A percentile compares a stretch with the other conserved stretches of the same genome.
Conservation (phyloP, 2,888 invertebrate genomes). For the Nemapogon koenigi region DNA sequence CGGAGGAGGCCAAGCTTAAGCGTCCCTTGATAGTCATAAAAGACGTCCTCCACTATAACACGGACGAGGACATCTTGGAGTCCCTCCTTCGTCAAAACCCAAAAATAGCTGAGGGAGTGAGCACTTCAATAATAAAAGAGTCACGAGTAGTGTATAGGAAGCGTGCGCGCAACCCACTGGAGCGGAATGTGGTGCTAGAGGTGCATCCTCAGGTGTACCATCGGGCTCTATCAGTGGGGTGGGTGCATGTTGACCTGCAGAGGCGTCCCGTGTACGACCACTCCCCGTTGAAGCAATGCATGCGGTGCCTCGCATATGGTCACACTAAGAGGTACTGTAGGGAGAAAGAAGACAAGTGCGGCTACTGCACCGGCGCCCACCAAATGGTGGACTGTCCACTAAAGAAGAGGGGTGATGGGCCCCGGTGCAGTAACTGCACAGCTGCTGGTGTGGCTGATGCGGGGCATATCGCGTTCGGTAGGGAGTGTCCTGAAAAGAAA, state of each 20-base stretch:
- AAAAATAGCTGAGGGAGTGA: background rate
- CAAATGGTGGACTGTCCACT: conserved; percentile 8
- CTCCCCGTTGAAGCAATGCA: conserved; percentile 11
- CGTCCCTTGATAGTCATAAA: conserved; percentile 14
- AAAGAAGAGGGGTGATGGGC: background rate
- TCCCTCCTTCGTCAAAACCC: conserved; percentile 7
- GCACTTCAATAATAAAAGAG: background rate
- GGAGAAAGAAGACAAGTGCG: conserved; percentile 6
- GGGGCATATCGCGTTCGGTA: conserved; percentile 14
- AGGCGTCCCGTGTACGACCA: conserved; percentile 5
- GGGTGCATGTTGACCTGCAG: conserved; percentile 6
- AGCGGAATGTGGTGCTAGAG: conserved; percentile 1
- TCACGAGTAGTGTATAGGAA: background rate
- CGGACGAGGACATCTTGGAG: conserved; percentile 6
- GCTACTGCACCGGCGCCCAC: conserved; percentile 13
- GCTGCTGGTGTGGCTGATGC: conserved; percentile 2
- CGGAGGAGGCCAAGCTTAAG: conserved; percentile 15
- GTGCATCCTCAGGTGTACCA: background rate
- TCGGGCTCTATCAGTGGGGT: no score
- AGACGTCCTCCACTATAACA: conserved; percentile 12
- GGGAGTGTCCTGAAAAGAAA: conserved; percentile 5
- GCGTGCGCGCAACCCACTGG: conserved; percentile 9
- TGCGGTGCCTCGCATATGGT: conserved; percentile 11
- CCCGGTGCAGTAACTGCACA: conserved; percentile 13
- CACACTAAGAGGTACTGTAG: conserved; percentile 9